A percentile compares a stretch with the other conserved stretches of the same genome.
These are phyloP conservation scores for Phoenicopterus ruber DNA, from an alignment of 2,113 vertebrate genomes.

Conservation along the genomic window DNA sequence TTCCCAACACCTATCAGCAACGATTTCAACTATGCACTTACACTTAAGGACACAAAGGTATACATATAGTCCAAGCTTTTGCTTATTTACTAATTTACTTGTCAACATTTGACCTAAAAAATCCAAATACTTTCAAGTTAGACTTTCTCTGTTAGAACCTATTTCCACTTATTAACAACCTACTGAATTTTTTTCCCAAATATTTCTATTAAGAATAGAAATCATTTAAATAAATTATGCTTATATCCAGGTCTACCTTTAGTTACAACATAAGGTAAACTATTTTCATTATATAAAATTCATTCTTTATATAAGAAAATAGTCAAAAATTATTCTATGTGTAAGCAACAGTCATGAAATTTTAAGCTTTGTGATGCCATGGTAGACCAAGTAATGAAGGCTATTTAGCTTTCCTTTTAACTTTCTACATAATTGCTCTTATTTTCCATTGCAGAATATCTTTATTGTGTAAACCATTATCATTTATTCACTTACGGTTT, in stretches of 20 bases:
- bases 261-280: neutral
- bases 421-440: neutral
- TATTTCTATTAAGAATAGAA: neutral
- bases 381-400: neutral
- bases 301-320: neutral
- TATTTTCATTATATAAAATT: neutral
- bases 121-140: neutral
- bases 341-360: neutral
- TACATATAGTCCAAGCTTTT: neutral
- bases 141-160: neutral
- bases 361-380: neutral
- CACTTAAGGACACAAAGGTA: rapidly evolving
- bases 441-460: neutral
- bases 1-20: neutral
- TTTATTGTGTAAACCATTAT: neutral
- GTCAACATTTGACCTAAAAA: neutral
- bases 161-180: neutral
- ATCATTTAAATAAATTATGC: neutral
- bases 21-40: neutral
- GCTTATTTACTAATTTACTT: neutral
- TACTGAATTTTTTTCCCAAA: neutral
- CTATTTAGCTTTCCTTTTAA: neutral
- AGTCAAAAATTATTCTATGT: neutral
- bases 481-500: neutral
- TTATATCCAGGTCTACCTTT: neutral